A percentile compares a stretch with the other conserved stretches of the same genome.
phyloP scores from a whole-genome alignment of 2,797 vertebrate species.

The Nyctibius grandis region DNA sequence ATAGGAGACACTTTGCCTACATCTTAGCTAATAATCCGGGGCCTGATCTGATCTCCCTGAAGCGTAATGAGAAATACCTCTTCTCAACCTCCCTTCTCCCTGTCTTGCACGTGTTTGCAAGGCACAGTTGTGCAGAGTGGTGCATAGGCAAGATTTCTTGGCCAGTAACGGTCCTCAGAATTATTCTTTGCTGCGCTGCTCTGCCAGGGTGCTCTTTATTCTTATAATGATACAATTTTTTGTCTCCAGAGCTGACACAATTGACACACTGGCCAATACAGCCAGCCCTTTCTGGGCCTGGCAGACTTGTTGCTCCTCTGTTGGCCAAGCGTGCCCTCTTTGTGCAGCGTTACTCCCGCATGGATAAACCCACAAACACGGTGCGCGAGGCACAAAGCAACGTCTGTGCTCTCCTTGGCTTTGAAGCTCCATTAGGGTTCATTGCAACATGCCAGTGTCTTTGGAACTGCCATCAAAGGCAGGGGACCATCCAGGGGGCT shows the following conservation, averaged over 20 bases:
- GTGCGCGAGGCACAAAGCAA: background rate
- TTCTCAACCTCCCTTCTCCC: background rate
- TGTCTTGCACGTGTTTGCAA: background rate
- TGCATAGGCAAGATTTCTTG: background rate
- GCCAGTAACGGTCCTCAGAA: background rate
- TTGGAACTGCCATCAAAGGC: background rate
- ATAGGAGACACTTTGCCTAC: background rate
- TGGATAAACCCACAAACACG: background rate
- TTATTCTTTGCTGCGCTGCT: background rate
- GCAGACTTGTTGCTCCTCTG: background rate
- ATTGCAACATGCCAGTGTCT: rapidly evolving
- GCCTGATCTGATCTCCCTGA: background rate
- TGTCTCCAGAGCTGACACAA: background rate
- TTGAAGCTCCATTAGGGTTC: background rate
- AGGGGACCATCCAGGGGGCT: background rate
- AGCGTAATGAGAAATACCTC: background rate
- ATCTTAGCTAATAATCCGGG: background rate
- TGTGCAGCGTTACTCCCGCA: background rate
- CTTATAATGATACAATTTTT: background rate
- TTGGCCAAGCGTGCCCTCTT: background rate
- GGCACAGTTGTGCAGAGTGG: background rate
- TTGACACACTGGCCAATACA: background rate
- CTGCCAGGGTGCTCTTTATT: background rate
- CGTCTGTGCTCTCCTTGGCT: background rate
- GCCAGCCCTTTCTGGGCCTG: background rate